phyloP scores from a whole-genome alignment of 2,113 vertebrate genomes.

The Fulica atra region DNA sequence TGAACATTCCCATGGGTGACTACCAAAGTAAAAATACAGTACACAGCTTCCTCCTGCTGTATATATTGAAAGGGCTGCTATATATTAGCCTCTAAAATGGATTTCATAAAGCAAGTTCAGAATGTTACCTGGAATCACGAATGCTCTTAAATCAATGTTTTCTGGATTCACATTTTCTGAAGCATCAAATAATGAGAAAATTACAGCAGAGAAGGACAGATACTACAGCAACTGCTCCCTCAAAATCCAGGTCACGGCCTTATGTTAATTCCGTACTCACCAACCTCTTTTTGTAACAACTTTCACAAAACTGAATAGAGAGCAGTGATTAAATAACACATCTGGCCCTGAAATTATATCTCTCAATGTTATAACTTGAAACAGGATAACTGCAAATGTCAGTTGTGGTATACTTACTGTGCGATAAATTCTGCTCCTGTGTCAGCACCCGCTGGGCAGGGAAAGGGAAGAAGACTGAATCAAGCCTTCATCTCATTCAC shows the following conservation, averaged over 20 bases:
- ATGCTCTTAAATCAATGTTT: slow-evolving; percentile 10
- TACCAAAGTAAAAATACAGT: neutral
- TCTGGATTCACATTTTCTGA: neutral
- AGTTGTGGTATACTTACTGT: neutral
- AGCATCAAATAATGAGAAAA: neutral
- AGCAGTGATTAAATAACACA: neutral
- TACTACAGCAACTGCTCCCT: neutral
- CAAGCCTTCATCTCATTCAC: neutral
- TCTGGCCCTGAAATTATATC: neutral
- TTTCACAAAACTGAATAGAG: neutral
- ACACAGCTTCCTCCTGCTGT: neutral
- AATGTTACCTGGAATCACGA: neutral
- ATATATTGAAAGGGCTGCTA: neutral
- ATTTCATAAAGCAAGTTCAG: neutral
- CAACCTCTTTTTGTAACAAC: neutral
- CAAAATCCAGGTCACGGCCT: neutral
- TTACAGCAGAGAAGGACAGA: neutral
- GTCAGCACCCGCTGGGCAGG: neutral
- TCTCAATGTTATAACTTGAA: neutral
- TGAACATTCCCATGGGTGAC: neutral
- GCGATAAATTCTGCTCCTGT: neutral
- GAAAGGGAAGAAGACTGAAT: neutral
- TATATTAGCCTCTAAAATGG: neutral
- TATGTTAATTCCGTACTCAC: neutral
- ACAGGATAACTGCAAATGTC: neutral